Evolutionary conservation across 2,113 vertebrate species (phyloP).

Genomic region (Haemorhous mexicanus): DNA sequence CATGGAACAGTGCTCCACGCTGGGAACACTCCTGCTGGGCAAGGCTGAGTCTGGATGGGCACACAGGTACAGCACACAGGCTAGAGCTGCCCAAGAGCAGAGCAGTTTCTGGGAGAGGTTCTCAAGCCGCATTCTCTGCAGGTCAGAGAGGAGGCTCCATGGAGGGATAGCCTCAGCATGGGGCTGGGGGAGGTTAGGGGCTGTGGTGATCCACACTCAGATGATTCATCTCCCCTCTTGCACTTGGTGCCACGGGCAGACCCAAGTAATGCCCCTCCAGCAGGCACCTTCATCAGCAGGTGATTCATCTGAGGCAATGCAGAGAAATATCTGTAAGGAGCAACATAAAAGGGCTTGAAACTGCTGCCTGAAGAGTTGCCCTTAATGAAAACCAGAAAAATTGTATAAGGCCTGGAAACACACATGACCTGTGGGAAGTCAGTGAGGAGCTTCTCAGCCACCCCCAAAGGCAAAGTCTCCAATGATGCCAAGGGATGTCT

Average conservation of each 20-base stretch:
- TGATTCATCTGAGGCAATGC: background rate
- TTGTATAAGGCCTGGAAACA: background rate
- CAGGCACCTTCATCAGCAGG: background rate
- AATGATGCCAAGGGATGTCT: accelerated
- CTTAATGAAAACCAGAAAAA: background rate
- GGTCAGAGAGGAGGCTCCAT: background rate
- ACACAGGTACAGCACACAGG: accelerated
- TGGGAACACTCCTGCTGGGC: background rate
- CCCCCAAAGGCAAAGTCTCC: background rate
- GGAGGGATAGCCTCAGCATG: background rate
- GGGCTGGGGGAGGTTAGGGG: background rate
- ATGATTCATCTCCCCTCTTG: conserved; percentile 4
- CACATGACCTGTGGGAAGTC: background rate
- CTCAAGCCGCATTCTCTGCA: background rate
- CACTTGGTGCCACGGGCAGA: background rate
- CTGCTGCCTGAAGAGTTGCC: background rate
- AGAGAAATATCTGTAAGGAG: background rate
- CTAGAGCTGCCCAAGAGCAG: background rate
- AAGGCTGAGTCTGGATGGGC: background rate
- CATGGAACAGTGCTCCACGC: background rate
- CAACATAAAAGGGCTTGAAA: background rate
- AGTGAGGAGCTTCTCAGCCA: background rate
- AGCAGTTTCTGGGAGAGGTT: background rate
- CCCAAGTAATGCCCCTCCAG: background rate
- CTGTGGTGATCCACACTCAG: background rate